phyloP scores from a whole-genome alignment of 2,113 vertebrate species.

The Cynoglossus semilaevis region DNA sequence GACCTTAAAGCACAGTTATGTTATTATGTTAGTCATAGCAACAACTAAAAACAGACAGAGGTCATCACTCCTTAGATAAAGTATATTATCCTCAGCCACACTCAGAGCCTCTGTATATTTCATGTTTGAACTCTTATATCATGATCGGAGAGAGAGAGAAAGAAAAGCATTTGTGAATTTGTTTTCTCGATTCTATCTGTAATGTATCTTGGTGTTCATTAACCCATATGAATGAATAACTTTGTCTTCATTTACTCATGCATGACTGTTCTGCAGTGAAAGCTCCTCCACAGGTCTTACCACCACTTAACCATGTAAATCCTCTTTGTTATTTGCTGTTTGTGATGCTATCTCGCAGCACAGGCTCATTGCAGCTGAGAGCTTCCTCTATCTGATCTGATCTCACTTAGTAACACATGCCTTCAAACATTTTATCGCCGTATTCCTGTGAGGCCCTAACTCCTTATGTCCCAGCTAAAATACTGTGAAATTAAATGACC shows the following conservation, averaged over 20 bases:
- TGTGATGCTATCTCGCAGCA: constrained; percentile 25
- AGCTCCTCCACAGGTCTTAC: neutral
- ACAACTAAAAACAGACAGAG: too few relatives aligned
- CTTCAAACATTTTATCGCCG: constrained; percentile 15
- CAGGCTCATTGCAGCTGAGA: constrained; percentile 7
- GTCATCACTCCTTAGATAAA: too few relatives aligned
- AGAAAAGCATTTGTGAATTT: too few relatives aligned
- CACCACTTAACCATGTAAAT: neutral
- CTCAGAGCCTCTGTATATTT: too few relatives aligned
- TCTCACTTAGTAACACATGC: constrained; percentile 23
- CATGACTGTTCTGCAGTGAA: neutral
- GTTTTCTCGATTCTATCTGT: too few relatives aligned
- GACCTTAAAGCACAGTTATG: too few relatives aligned
- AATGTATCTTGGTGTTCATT: neutral
- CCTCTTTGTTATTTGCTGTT: constrained; percentile 21
- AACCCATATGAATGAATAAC: neutral
- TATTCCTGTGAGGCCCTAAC: neutral
- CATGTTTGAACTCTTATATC: too few relatives aligned
- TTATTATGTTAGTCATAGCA: too few relatives aligned
- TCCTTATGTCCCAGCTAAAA: constrained; percentile 1
- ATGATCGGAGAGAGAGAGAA: too few relatives aligned
- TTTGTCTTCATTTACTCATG: neutral
- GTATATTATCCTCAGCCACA: too few relatives aligned
- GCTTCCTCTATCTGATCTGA: constrained; percentile 25
- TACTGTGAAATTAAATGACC: constrained; percentile 17